Base-by-base conservation (phyloP, 1,140 invertebrate genomes). In the Oreohelix idahoensis region DNA sequence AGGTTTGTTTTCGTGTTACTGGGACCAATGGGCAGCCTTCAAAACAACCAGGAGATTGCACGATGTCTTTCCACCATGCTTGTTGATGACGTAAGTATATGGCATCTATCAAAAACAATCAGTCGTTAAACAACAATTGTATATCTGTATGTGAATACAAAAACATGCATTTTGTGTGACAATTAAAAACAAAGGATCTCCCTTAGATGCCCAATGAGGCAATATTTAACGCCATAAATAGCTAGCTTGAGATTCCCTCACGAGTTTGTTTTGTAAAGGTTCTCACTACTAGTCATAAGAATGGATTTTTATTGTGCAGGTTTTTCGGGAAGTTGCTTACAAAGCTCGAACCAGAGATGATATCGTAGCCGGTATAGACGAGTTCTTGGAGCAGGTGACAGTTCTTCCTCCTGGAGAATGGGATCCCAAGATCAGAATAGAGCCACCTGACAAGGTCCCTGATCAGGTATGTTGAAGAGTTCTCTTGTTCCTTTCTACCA, bases 61-160 rank as follows among this genome's bases (percentile, higher is more conserved):
- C 94, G 98, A 66, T 97, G 97, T 13, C 97, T 99, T 76, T 96
- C 97, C 17, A 99, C 98, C 0, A 94, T 99, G 45, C 98, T 99
- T 97, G 96, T 97, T 15, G 98, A 98, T 91, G 95, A 95, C 94
- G 95, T 95, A 90, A 91, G 84, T 75, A 63, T 38, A n/a, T 26
- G 26, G 26, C 2, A 45, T 8, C 5, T 45, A 5, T 45, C 42
- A 45, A 45, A n/a, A 45, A 45, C 15, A 45, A 45, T 15, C 42
- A 45, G 15, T 45, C 42, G 42, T 45, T 15, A n/a, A n/a, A n/a
- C n/a, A n/a, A n/a, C n/a, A n/a, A n/a, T n/a, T n/a, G n/a, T n/a
- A n/a, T n/a, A n/a, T n/a, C n/a, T n/a, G n/a, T n/a, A n/a, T n/a
- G n/a, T n/a, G n/a, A n/a, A n/a, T n/a, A n/a, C n/a, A n/a, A n/a